Base-by-base conservation (phyloP, 2,797 vertebrate species). In the Monodelphis domestica region DNA sequence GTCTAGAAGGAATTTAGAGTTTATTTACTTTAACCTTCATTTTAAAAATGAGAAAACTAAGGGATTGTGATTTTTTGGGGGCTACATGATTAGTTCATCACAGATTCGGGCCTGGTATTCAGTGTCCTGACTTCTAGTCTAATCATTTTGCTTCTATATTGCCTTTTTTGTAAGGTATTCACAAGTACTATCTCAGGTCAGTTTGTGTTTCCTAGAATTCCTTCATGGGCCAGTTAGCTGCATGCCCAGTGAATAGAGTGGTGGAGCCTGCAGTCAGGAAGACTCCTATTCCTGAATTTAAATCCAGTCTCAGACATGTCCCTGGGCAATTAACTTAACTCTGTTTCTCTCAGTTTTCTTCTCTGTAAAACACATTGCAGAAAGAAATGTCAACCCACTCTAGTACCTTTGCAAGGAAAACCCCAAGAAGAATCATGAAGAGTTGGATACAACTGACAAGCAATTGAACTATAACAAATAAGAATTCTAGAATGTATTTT, bases 41-140 rank as follows among this genome's bases (percentile, higher is more conserved):
- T 84, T 84, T 21, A 50, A 53, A 54, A 54, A 70, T 91, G 54
- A 91, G 24, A 92, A 78, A 84, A 45, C 55, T 0, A 33, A 91
- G n/a, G 93, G 70, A 50, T 12, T 84, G 26, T 91, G 50, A 63
- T 54, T 94, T 92, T 59, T 30, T 89, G 26, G 95, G 93, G 51
- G 53, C 51, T 91, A 93, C 88, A 93, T 56, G 93, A 45, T 54
- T 70, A 90, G n/a, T 63, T n/a, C 91, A 38, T 88, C 53, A 57
- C 12, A 89, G 54, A 93, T 95, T n/a, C 54, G 88, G 84, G 87
- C 53, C 26, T 55, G 78, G 29, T 30, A 92, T 9, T 88, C 33
- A 17, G 21, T 93, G 12, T 93, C 53, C 29, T 94, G 84, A 94
- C 52, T 70, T 50, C n/a, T 51, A 78, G 28, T n/a, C 33, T 70